Conservation (phyloP, 2,888 invertebrate species). For the Cryptocheilus praepositus region DNA sequence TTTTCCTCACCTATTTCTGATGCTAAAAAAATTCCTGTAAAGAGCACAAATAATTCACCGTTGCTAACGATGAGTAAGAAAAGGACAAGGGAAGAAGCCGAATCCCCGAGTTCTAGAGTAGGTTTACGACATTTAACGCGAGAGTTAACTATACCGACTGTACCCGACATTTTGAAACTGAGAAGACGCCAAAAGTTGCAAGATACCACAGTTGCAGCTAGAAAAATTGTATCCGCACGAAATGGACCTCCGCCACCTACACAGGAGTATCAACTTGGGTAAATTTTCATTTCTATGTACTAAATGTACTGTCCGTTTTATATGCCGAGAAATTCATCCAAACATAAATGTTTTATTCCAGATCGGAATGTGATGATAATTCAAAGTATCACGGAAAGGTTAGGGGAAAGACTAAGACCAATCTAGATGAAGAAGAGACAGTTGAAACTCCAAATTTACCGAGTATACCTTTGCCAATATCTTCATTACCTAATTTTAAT, state of each 20-base stretch:
- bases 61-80: slow-evolving; percentile 47
- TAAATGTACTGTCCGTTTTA: not conserved
- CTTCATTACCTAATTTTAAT: slow-evolving; percentile 78
- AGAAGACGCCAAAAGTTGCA: slow-evolving; percentile 79
- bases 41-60: slow-evolving; percentile 60
- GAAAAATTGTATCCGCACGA: slow-evolving; percentile 78
- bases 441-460: slow-evolving; percentile 76
- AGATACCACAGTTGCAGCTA: slow-evolving; percentile 79
- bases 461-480: slow-evolving; percentile 77
- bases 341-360: slow-evolving; percentile 29
- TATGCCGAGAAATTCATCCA: slow-evolving; percentile 3
- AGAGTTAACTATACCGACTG: slow-evolving; percentile 80
- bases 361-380: slow-evolving; percentile 63
- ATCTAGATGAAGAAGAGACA: slow-evolving; percentile 71
- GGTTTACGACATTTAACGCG: slow-evolving; percentile 71
- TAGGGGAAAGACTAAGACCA: slow-evolving; percentile 68
- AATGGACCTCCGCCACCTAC: slow-evolving; percentile 56
- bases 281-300: not conserved
- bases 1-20: slow-evolving; percentile 88
- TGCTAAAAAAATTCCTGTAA: slow-evolving; percentile 85
- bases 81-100: slow-evolving; percentile 54
- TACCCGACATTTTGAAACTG: slow-evolving; percentile 80
- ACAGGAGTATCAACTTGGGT: slow-evolving; percentile 68
- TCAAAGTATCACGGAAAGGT: slow-evolving; percentile 74
- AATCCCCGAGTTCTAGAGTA: slow-evolving; percentile 54